phyloP scores from a whole-genome alignment of 2,113 vertebrate genomes.

The Cottus gobio region DNA sequence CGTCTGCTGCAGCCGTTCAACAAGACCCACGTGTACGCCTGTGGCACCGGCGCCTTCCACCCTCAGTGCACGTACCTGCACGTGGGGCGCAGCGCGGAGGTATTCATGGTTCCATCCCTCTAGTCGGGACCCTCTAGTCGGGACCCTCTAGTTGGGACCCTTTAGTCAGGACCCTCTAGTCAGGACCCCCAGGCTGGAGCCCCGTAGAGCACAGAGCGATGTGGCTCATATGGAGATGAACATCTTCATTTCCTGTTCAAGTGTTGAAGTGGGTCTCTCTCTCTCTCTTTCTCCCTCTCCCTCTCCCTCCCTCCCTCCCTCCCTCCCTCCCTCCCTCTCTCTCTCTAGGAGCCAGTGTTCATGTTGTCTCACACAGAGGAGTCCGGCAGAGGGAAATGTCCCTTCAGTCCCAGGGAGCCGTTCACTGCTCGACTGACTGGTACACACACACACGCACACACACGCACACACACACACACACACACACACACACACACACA shows the following conservation, averaged over 20 bases:
- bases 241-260: too few species aligned
- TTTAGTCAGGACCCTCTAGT: too few species aligned
- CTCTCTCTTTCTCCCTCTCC: neutral
- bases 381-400: slow-evolving; percentile 88
- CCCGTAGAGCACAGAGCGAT: too few species aligned
- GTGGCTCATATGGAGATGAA: too few species aligned
- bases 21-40: slow-evolving; percentile 86
- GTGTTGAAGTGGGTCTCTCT: neutral
- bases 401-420: slow-evolving; percentile 86
- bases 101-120: too few species aligned
- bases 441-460: slow-evolving; percentile 55
- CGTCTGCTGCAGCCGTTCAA: slow-evolving; percentile 90
- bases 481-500: slow-evolving; percentile 20
- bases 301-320: neutral
- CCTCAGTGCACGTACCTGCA: slow-evolving; percentile 87
- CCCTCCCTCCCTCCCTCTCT: slow-evolving; percentile 1
- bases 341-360: slow-evolving; percentile 70
- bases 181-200: too few species aligned
- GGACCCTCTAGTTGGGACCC: too few species aligned
- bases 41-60: slow-evolving; percentile 88
- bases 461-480: slow-evolving; percentile 19
- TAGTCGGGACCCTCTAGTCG: too few species aligned
- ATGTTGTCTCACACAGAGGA: slow-evolving; percentile 80
- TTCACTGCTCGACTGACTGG: slow-evolving; percentile 85
- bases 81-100: slow-evolving; percentile 74